A percentile compares a stretch with the other conserved stretches of the same genome.
Evolutionary conservation across 37 sponge, comb jelly and placozoan genomes (phyloP).

Genomic region (Aplysina aerophoba): DNA sequence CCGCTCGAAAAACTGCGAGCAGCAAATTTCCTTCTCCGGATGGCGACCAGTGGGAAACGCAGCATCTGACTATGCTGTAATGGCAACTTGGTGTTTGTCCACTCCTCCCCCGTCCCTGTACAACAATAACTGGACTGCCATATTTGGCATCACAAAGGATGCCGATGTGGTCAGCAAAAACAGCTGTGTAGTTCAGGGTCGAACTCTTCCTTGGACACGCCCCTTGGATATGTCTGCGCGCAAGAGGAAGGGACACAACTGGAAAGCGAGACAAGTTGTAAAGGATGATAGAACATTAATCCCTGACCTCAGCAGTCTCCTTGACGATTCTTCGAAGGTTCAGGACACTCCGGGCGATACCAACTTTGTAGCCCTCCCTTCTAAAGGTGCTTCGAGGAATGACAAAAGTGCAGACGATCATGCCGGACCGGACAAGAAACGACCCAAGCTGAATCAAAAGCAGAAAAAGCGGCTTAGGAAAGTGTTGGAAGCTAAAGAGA

Average conservation of each 20-base stretch:
- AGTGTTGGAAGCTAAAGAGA: slow-evolving; percentile 72
- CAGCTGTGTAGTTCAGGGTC: not conserved
- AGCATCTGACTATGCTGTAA: too few relatives aligned
- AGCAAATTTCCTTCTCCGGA: too few relatives aligned
- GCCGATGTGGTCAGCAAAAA: not conserved
- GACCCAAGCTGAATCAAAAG: slow-evolving; percentile 56
- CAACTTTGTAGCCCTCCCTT: slow-evolving; percentile 54
- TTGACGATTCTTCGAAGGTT: not conserved
- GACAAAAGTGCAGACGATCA: not conserved
- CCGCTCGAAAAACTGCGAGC: too few relatives aligned
- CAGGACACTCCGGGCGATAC: slow-evolving; percentile 30
- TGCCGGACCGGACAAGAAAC: not conserved
- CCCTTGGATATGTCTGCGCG: slow-evolving; percentile 11
- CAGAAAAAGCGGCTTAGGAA: slow-evolving; percentile 69
- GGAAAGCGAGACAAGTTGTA: slow-evolving; percentile 52
- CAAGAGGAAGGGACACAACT: slow-evolving; percentile 59
- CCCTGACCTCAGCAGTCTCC: not conserved
- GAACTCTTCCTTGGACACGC: slow-evolving; percentile 49
- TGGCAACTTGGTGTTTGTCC: too few relatives aligned
- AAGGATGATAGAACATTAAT: not conserved
- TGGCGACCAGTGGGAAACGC: too few relatives aligned
- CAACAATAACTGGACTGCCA: not conserved
- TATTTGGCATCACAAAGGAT: slow-evolving; percentile 18
- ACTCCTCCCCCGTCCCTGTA: too few relatives aligned
- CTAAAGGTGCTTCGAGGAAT: slow-evolving; percentile 7